Evolutionary conservation across 2,113 vertebrate species (phyloP).

Genomic region (Heterotilapia buettikoferi): DNA sequence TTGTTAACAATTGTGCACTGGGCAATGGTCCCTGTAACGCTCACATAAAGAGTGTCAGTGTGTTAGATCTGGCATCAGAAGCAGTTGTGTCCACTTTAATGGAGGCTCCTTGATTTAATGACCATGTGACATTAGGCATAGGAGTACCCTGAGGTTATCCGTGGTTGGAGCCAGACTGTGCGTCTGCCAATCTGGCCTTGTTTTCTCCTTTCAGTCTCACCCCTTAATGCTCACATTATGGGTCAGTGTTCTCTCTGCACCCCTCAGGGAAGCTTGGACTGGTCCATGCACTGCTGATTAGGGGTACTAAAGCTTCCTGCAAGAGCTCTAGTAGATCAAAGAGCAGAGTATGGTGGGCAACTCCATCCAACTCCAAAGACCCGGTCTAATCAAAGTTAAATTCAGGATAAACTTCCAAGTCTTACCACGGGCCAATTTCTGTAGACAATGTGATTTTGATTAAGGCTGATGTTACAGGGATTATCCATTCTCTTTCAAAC

Average conservation of each 20-base stretch:
- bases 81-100: constrained; percentile 41
- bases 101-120: constrained; percentile 47
- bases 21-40: constrained; percentile 19
- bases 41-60: constrained; percentile 37
- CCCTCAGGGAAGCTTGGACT: constrained; percentile 44
- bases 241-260: constrained; percentile 12
- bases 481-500: constrained; percentile 34
- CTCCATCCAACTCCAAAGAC: not conserved
- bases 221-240: constrained; percentile 19
- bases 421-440: constrained; percentile 9
- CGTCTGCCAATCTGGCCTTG: constrained; percentile 29
- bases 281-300: constrained; percentile 41
- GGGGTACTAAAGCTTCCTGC: constrained; percentile 35
- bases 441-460: constrained; percentile 50
- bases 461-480: constrained; percentile 36
- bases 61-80: constrained; percentile 41
- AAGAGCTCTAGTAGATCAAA: constrained; percentile 45
- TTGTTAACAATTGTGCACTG: constrained; percentile 1
- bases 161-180: constrained; percentile 54
- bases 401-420: constrained; percentile 26
- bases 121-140: constrained; percentile 29
- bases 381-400: constrained; percentile 41
- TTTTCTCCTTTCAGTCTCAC: not conserved
- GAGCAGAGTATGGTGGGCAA: constrained; percentile 1
- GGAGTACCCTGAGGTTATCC: constrained; percentile 54